Conservation (phyloP, 2,888 invertebrate species). For the Volucella zonaria region DNA sequence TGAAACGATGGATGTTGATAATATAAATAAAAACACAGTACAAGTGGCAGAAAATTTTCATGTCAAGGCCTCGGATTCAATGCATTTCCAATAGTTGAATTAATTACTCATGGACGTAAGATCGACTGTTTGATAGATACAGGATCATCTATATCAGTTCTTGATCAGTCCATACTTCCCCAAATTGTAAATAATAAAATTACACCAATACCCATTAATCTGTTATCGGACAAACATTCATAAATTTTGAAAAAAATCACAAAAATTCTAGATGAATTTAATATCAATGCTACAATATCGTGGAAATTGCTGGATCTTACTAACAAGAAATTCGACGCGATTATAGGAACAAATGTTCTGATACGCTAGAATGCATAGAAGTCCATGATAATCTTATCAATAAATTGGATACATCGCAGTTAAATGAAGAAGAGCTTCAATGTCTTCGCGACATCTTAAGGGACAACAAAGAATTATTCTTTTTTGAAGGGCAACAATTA, state of each 20-base stretch:
- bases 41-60: slow-evolving; percentile 14
- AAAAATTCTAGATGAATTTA: no score
- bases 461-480: no score
- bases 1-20: slow-evolving; percentile 17
- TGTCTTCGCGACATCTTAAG: no score
- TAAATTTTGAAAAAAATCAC: no score
- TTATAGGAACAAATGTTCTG: slow-evolving; percentile 9
- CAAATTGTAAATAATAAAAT: slow-evolving; percentile 1
- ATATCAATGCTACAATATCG: no score
- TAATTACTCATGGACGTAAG: no score
- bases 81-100: not conserved
- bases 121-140: slow-evolving; percentile 9
- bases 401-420: no score
- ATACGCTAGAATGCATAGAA: slow-evolving; percentile 5
- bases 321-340: not conserved
- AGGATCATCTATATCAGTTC: slow-evolving; percentile 14
- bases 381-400: slow-evolving; percentile 3
- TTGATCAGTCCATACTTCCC: slow-evolving; percentile 5
- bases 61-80: slow-evolving; percentile 12
- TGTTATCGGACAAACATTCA: no score
- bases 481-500: no score
- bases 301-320: slow-evolving; percentile 15
- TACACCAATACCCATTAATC: no score
- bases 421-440: no score
- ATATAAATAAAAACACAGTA: no score